These are phyloP conservation scores for Menidia beryllina DNA, from an alignment of 2,113 vertebrate genomes.

Conservation along the genomic window DNA sequence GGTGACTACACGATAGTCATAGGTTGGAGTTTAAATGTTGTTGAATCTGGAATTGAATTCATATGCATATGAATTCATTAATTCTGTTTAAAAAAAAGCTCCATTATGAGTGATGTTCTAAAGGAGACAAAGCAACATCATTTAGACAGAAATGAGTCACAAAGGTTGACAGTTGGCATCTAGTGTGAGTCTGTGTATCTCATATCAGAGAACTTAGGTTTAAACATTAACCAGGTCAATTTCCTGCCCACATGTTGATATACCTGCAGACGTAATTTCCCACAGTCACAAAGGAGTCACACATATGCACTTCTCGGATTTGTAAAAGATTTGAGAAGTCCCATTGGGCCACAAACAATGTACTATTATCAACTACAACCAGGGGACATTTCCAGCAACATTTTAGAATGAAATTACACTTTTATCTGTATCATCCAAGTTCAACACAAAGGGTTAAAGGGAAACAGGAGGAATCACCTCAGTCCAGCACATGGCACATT, in stretches of 20 bases:
- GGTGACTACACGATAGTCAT: conserved; percentile 17
- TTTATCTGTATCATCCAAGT: too few species aligned
- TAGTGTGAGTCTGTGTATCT: too few species aligned
- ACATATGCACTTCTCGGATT: conserved; percentile 5
- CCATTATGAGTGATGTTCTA: neutral
- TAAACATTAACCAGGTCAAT: conserved; percentile 44
- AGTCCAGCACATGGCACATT: conserved; percentile 29
- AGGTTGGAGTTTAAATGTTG: conserved; percentile 24
- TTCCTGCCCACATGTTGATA: conserved; percentile 3
- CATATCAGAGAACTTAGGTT: neutral
- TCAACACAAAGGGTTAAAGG: conserved; percentile 3
- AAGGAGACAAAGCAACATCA: conserved; percentile 4
- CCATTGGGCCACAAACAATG: neutral
- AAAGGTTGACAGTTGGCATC: too few species aligned
- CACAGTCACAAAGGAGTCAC: neutral
- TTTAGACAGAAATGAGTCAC: neutral
- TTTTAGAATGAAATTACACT: too few species aligned
- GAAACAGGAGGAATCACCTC: conserved; percentile 7
- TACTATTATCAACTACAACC: too few species aligned
- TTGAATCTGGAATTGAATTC: conserved; percentile 8
- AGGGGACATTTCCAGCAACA: too few species aligned
- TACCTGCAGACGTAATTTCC: neutral
- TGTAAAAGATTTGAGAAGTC: neutral
- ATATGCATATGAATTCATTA: too few species aligned
- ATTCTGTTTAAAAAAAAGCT: neutral